A percentile compares a stretch with the other conserved stretches of the same genome.
These are phyloP conservation scores for Tamandua tetradactyla DNA, from an alignment of 2,797 vertebrate genomes.

Conservation along the genomic window DNA sequence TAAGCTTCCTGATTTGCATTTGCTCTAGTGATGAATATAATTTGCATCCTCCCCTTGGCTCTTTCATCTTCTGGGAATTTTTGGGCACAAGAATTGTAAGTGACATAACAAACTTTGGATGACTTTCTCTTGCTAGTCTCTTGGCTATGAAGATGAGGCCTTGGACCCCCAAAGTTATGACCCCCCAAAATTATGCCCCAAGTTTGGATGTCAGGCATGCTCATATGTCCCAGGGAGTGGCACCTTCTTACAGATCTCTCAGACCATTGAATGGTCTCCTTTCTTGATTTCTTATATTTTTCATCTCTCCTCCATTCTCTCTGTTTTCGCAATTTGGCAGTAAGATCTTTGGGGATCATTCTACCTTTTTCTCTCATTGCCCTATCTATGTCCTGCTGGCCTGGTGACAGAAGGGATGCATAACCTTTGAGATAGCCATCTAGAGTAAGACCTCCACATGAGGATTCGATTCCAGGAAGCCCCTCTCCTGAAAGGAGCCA, in stretches of 20 bases:
- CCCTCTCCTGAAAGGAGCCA: slow-evolving; percentile 58
- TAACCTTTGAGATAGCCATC: slow-evolving; percentile 37
- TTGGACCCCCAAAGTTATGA: not conserved
- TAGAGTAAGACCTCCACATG: not conserved
- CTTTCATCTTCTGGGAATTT: not conserved
- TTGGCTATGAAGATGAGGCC: not conserved
- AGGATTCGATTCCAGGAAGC: slow-evolving; percentile 53
- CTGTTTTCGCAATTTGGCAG: not conserved
- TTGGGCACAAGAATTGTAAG: rapidly evolving
- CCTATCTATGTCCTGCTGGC: not conserved
- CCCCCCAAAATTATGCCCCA: not conserved
- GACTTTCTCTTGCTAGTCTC: not conserved
- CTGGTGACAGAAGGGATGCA: not conserved
- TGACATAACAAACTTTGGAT: not conserved
- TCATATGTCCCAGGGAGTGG: not conserved
- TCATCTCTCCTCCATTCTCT: not conserved
- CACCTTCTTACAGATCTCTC: not conserved
- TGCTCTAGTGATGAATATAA: not conserved
- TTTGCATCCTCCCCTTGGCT: not conserved
- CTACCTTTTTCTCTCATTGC: not conserved
- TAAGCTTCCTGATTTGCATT: not conserved
- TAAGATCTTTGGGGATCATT: not conserved
- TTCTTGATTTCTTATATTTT: not conserved
- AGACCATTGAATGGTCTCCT: not conserved
- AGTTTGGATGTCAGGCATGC: too few relatives aligned